These are phyloP conservation scores for Aldrovandia affinis DNA, from an alignment of 2,797 vertebrate species.

Conservation along the genomic window DNA sequence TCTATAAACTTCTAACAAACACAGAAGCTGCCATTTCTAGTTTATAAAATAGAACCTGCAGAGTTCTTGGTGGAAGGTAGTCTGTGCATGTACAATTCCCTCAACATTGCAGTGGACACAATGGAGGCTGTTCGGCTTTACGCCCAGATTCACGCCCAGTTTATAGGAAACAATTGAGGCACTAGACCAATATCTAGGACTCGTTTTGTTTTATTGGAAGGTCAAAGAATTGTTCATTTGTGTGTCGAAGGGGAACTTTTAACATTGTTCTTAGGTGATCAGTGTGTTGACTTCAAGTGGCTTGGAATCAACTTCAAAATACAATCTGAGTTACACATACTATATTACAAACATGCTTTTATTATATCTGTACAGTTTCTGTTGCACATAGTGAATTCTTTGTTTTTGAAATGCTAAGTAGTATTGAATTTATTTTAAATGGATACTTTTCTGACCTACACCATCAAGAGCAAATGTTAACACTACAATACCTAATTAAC, in stretches of 20 bases:
- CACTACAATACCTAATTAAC: constrained; percentile 54
- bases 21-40: constrained; percentile 64
- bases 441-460: constrained; percentile 23
- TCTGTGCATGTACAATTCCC: background rate
- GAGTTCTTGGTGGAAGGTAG: constrained; percentile 31
- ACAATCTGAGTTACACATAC: constrained; percentile 43
- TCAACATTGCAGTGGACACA: constrained; percentile 5
- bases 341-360: constrained; percentile 61
- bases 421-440: constrained; percentile 51
- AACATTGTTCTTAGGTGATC: constrained; percentile 24
- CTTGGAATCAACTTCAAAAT: constrained; percentile 40
- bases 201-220: constrained; percentile 26
- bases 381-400: constrained; percentile 40
- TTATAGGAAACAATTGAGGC: constrained; percentile 17
- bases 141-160: background rate
- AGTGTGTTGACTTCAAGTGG: constrained; percentile 22
- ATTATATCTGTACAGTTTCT: constrained; percentile 53
- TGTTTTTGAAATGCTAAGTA: constrained; percentile 33
- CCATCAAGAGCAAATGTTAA: constrained; percentile 39
- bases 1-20: constrained; percentile 39
- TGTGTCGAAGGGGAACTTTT: constrained; percentile 15
- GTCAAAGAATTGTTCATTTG: constrained; percentile 25
- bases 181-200: constrained; percentile 15
- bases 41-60: constrained; percentile 59
- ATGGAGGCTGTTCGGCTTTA: background rate